phyloP scores from a whole-genome alignment of 2,113 vertebrate genomes.

The Neotragus pygmaeus region DNA sequence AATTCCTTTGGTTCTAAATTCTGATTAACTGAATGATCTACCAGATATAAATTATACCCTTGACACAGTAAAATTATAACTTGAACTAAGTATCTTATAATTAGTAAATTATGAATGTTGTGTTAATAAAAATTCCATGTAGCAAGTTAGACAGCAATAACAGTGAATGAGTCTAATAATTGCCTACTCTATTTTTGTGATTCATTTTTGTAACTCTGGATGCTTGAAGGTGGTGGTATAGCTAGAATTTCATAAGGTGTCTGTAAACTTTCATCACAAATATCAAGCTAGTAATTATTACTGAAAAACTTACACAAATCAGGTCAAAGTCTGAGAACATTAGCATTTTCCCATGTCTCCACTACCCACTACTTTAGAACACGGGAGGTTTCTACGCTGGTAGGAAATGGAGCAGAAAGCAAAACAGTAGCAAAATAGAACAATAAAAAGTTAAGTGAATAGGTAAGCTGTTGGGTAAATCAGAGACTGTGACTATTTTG shows the following conservation, averaged over 20 bases:
- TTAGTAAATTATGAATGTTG: background rate
- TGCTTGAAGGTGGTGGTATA: background rate
- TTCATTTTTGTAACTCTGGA: background rate
- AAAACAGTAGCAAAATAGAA: background rate
- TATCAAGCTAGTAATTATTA: background rate
- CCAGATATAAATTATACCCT: background rate
- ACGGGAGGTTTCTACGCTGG: background rate
- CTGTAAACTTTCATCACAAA: background rate
- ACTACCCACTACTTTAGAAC: background rate
- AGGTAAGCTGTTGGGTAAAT: background rate
- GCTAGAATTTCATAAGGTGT: background rate
- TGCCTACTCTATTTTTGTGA: background rate
- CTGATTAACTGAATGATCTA: background rate
- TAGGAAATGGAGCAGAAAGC: background rate
- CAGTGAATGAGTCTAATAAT: background rate
- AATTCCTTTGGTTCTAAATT: background rate
- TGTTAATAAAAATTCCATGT: background rate
- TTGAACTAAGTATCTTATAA: background rate
- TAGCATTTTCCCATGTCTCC: background rate
- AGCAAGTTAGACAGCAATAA: background rate
- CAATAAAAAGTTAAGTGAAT: background rate
- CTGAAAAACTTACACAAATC: background rate
- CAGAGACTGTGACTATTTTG: background rate
- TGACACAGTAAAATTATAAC: background rate
- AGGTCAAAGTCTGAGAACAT: background rate